A percentile compares a stretch with the other conserved stretches of the same genome.
Conservation (phyloP, 1,140 invertebrate genomes). For the Brachystomella parvula region DNA sequence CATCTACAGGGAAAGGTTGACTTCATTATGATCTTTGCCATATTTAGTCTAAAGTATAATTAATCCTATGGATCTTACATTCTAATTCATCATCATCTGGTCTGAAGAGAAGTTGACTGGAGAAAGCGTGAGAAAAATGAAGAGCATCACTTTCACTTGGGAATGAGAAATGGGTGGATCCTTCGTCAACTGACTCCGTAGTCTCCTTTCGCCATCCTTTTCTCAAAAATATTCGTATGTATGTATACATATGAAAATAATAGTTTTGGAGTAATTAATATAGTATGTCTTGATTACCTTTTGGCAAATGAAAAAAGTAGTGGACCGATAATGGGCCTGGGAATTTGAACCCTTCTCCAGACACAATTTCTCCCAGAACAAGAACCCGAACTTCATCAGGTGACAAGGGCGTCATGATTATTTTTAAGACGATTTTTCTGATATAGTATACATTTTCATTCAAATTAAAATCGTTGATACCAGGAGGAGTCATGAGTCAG, state of each 20-base stretch:
- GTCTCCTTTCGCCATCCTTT: neutral
- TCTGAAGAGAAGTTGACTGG: neutral
- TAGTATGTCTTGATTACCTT: constrained; percentile 18
- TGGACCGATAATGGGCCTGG: constrained; percentile 28
- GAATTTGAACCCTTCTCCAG: constrained; percentile 22
- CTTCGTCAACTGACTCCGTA: neutral
- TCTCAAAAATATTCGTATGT: neutral
- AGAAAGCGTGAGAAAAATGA: neutral
- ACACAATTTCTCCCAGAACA: constrained; percentile 32
- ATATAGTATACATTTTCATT: neutral
- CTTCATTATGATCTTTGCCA: neutral
- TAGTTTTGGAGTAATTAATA: neutral
- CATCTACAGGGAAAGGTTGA: neutral
- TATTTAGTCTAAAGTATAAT: neutral
- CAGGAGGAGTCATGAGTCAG: no score
- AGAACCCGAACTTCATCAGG: constrained; percentile 20
- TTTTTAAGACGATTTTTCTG: neutral
- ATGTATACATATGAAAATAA: neutral
- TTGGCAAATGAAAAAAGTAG: constrained; percentile 26
- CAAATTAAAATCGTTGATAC: no score
- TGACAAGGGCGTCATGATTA: neutral
- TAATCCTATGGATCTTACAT: no score
- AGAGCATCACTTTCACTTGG: neutral
- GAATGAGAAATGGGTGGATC: neutral
- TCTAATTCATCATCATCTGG: neutral